Base-by-base conservation (phyloP, 2,797 vertebrate species). In the Falco peregrinus region DNA sequence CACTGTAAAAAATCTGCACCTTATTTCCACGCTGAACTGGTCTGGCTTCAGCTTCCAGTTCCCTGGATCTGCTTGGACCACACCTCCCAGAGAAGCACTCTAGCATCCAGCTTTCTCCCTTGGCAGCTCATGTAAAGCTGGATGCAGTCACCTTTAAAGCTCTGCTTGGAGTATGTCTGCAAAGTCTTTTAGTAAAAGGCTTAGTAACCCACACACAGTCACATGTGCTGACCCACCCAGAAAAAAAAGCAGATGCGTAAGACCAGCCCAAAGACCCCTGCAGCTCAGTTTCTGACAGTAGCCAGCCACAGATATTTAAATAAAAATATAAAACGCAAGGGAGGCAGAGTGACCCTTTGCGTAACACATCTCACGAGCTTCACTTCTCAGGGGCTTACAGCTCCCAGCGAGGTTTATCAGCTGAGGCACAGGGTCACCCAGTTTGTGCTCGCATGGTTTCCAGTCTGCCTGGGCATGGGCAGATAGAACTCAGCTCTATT, bases 1-100 rank as follows among this genome's bases (percentile, higher is more conserved):
- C 48, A 70, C 45, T 80, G 65, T 90, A 78, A 91, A 95, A 87
- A 93, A 73, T 89, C 83, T 90, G 35, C 67, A 92, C 78, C 87
- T 87, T 96, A 87, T 87, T 94, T 95, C 60, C 45, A 83, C 1
- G 0, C n/a, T 85, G 59, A 93, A 84, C 70, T 82, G 41, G 13
- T 70, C 51, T 91, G 80, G 63, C 70, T 95, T 91, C 35, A 68
- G 45, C 69, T 84, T 89, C 64, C 83, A 84, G 25, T 63, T 54
- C 51, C 51, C 22, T 86, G 70, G 54, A 79, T 82, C 51, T 74
- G 11, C 26, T 85, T 89, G 74, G 54, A 79, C 81, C 57, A 83
- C 68, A 61, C 16, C 48, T 96, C 67, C 48, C 67, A 84, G 39
- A 75, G n/a, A 81, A 74, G 33, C 0, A 0, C 25, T 86, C 31